These are phyloP conservation scores for Lordiphosa andalusiaca DNA, from an alignment of 2,888 invertebrate genomes.

Conservation along the genomic window DNA sequence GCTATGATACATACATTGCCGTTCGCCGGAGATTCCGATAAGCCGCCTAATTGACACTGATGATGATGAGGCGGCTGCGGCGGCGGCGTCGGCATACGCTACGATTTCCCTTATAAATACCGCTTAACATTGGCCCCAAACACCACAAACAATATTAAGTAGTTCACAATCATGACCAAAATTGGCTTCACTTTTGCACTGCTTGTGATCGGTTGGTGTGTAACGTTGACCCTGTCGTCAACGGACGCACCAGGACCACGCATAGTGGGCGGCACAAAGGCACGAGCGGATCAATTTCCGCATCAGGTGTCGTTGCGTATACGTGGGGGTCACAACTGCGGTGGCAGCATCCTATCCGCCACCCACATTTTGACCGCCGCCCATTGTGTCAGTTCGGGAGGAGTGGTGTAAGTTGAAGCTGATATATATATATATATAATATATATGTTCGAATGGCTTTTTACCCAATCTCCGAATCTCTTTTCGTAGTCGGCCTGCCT, in stretches of 20 bases:
- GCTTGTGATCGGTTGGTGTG: neutral
- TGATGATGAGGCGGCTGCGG: no score
- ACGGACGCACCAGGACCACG: conserved; percentile 27
- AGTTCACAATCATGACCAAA: no score
- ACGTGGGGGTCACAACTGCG: conserved; percentile 63
- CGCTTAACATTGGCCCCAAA: no score
- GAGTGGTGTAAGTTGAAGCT: conserved; percentile 44
- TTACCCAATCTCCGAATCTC: no score
- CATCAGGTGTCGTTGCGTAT: conserved; percentile 78
- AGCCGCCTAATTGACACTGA: no score
- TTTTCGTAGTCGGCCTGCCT: conserved; percentile 43
- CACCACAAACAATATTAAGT: no score
- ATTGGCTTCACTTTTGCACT: no score
- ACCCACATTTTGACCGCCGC: conserved; percentile 75
- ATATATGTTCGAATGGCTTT: neutral
- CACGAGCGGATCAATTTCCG: conserved; percentile 75
- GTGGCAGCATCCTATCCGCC: conserved; percentile 69
- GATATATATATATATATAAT: no score
- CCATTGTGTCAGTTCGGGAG: conserved; percentile 70
- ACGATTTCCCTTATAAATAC: no score
- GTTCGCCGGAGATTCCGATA: no score
- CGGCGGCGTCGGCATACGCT: no score
- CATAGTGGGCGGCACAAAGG: conserved; percentile 77
- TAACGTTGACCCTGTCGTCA: neutral
- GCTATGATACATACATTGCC: no score